Base-by-base conservation (phyloP, 2,888 invertebrate genomes). In the Drosophila kuntzei region DNA sequence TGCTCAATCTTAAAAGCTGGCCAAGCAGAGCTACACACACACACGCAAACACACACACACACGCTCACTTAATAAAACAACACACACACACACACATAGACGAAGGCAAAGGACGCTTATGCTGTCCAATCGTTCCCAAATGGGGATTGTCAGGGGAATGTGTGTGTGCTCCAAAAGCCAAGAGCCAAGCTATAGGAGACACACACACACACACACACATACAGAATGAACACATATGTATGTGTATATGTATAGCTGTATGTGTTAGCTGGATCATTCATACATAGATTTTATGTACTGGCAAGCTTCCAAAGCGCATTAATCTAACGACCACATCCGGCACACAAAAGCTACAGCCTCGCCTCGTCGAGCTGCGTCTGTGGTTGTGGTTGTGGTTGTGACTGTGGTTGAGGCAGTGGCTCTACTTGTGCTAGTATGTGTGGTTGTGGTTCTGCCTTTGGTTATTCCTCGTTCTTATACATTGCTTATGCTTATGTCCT, bases 401-500 rank as follows among this genome's bases (percentile, higher is more conserved):
- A 25, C 3, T 57, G 39, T 43, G 32, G 32, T n/a, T 50, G 39
- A n/a, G 37, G 11, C 37, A n/a, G 25, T 41, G 50, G 32, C 41
- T 32, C 41, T 34, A 18, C 18, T 32, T 57, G 18, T 44, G 41
- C n/a, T 8, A 73, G 53, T 43, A 37, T 29, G 12, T 20, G 32
- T 39, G 55, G n/a, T 4, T 29, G 36, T 41, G 49, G 20, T 4
- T 39, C 29, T 32, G 34, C 32, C 25, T 36, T 16, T 32, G 32
- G 34, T 36, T 22, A 22, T 22, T 12, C 53, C 9, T 20, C 34
- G 44, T 43, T 16, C 84, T 80, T 86, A 71, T 80, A 64, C 83
- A 88, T 88, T 83, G 83, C 87, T 88, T 83, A 83, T 83, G 83
- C 83, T 88, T 83, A 87, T 83, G 83, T 83, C 83, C 83, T 78